Percentiles rank a stretch among this genome's conserved stretches.
These are phyloP conservation scores for Antigone vipio DNA, from an alignment of 2,113 vertebrate species.

Conservation along the genomic window DNA sequence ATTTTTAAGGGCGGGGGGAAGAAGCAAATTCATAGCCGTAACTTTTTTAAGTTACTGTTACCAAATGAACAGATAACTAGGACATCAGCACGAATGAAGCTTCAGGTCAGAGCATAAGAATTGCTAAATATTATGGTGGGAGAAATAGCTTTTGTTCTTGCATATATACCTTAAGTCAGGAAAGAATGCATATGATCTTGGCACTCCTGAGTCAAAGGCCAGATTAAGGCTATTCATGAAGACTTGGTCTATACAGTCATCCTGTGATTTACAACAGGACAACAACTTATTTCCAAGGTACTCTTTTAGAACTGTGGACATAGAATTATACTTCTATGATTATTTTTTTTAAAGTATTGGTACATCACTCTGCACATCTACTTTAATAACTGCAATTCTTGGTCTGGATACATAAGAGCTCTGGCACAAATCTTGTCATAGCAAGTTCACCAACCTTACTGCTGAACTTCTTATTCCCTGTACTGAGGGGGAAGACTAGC, in stretches of 20 bases:
- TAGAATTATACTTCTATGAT: neutral
- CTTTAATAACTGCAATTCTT: neutral
- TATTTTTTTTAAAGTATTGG: neutral
- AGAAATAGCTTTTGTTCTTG: neutral
- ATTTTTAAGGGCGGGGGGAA: neutral
- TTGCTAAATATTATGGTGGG: neutral
- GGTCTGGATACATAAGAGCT: neutral
- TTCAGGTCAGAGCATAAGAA: neutral
- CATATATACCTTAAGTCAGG: neutral
- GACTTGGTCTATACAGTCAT: neutral
- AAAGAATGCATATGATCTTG: neutral
- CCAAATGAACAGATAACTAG: neutral
- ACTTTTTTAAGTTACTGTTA: neutral
- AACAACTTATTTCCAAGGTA: neutral
- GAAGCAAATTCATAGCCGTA: neutral
- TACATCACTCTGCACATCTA: neutral
- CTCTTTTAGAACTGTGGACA: neutral
- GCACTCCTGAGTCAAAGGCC: neutral
- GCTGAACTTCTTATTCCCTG: neutral
- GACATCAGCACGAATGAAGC: neutral
- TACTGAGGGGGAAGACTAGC: neutral
- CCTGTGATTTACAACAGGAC: neutral
- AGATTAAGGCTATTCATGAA: neutral
- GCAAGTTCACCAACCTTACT: neutral
- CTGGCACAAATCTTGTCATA: neutral